Conservation (phyloP, 2,113 vertebrate species). For the Dinomys branickii region DNA sequence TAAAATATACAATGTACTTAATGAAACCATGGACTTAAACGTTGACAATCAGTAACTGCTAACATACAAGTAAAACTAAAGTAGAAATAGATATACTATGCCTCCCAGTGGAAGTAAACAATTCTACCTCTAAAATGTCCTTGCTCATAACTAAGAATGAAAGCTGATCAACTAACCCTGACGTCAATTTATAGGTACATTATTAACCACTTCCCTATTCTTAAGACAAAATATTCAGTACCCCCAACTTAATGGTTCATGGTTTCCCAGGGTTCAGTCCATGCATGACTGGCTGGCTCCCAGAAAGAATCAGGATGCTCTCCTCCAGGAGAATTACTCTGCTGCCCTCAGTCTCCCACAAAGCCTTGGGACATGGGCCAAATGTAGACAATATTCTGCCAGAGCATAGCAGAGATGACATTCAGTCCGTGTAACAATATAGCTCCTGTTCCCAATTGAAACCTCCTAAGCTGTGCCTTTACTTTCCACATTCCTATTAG, state of each 20-base stretch:
- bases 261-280: background rate
- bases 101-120: background rate
- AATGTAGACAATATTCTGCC: background rate
- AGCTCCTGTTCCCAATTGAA: background rate
- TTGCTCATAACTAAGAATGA: background rate
- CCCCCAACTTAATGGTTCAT: background rate
- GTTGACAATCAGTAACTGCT: background rate
- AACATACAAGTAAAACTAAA: background rate
- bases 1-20: background rate
- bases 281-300: background rate
- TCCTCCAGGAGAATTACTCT: background rate
- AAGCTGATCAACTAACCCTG: background rate
- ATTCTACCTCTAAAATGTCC: background rate
- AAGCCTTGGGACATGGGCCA: background rate
- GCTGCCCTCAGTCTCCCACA: background rate
- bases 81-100: background rate
- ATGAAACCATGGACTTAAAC: background rate
- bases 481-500: background rate
- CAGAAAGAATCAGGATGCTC: background rate
- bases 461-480: background rate
- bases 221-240: background rate
- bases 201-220: background rate
- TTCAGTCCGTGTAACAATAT: background rate
- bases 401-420: background rate
- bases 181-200: background rate